Evolutionary conservation across 2,888 invertebrate species (phyloP).

Genomic region (Tachina grossa): DNA sequence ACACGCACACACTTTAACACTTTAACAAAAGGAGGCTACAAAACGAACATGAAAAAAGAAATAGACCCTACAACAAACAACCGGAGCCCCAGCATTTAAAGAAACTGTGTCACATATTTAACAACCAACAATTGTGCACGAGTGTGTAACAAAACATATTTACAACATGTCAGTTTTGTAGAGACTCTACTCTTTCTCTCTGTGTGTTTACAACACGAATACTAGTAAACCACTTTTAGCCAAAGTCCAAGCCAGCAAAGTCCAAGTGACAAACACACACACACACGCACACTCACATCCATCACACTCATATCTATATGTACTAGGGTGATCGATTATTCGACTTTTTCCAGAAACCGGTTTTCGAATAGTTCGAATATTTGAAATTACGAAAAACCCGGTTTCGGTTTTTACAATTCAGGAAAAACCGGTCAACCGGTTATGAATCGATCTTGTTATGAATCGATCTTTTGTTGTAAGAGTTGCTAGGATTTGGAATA

Average conservation of each 20-base stretch:
- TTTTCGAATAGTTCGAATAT: no score
- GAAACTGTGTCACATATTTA: constrained; percentile 15
- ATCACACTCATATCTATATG: no score
- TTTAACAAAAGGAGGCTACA: neutral
- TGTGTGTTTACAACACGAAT: neutral
- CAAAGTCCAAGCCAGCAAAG: constrained; percentile 53
- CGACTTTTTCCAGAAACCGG: no score
- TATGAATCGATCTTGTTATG: no score
- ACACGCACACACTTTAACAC: neutral
- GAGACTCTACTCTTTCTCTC: neutral
- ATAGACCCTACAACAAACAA: neutral
- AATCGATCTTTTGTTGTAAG: no score
- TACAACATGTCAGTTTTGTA: constrained; percentile 18
- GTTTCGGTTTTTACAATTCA: no score
- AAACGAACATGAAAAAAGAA: neutral
- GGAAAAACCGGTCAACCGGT: no score
- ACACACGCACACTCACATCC: neutral
- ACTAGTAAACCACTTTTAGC: constrained; percentile 22
- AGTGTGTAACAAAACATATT: constrained; percentile 14
- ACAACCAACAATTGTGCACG: neutral
- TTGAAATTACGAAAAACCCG: no score
- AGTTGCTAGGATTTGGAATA: no score
- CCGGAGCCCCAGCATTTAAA: constrained; percentile 2
- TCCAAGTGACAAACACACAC: constrained; percentile 11
- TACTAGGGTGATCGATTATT: no score